Conservation (phyloP, 2,797 vertebrate species). For the Lycodopsis pacificus region DNA sequence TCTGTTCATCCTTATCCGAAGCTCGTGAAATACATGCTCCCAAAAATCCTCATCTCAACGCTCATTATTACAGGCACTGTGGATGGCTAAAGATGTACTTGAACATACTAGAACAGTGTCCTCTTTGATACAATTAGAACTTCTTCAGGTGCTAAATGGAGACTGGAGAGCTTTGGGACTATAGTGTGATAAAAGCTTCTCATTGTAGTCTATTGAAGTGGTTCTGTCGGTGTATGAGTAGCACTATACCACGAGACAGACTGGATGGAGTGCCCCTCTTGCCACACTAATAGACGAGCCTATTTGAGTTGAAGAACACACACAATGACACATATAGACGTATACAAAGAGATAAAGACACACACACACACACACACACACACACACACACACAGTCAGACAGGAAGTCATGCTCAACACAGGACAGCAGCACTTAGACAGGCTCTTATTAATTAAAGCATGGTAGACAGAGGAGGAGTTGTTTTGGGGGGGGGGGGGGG, state of each 20-base stretch:
- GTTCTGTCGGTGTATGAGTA: slow-evolving; percentile 55
- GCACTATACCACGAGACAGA: slow-evolving; percentile 31
- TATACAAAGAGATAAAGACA: slow-evolving; percentile 14
- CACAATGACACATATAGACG: not conserved
- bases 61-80: not conserved
- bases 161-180: slow-evolving; percentile 25
- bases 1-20: not conserved
- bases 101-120: slow-evolving; percentile 5
- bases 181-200: slow-evolving; percentile 43
- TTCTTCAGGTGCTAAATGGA: slow-evolving; percentile 29
- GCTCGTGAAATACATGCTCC: not conserved
- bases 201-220: slow-evolving; percentile 49
- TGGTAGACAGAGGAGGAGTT: slow-evolving; percentile 54
- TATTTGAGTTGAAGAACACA: not conserved
- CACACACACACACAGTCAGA: slow-evolving; percentile 19
- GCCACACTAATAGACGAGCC: slow-evolving; percentile 11
- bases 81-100: not conserved
- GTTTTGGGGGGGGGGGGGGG: slow-evolving; percentile 22
- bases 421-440: slow-evolving; percentile 5
- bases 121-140: slow-evolving; percentile 5
- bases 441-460: slow-evolving; percentile 51
- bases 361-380: slow-evolving; percentile 3
- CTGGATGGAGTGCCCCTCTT: slow-evolving; percentile 38
- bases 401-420: slow-evolving; percentile 26
- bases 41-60: not conserved